phyloP scores from a whole-genome alignment of 2,797 vertebrate species.

The Phataginus tetradactyla region DNA sequence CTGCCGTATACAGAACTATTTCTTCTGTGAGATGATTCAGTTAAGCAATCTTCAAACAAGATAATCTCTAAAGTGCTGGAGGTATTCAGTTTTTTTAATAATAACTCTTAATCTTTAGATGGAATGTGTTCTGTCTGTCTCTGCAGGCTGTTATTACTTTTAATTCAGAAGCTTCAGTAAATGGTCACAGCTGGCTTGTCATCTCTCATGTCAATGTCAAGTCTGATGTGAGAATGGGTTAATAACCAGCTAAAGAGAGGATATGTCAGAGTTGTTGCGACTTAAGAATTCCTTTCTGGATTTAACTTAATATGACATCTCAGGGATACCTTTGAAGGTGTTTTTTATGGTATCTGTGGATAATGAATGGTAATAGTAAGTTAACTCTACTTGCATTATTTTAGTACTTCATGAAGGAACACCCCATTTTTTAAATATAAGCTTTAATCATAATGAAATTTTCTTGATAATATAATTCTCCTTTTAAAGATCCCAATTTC shows the following conservation, averaged over 20 bases:
- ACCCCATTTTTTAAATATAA: not conserved
- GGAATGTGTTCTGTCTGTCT: not conserved
- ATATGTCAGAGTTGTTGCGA: constrained; percentile 47
- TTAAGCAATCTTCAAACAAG: not conserved
- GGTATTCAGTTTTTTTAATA: not conserved
- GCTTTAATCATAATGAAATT: constrained; percentile 47
- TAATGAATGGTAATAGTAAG: constrained; percentile 5
- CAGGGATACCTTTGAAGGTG: constrained; percentile 39
- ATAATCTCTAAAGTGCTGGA: not conserved
- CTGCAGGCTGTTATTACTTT: not conserved
- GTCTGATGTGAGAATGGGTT: constrained; percentile 51
- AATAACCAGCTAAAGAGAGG: constrained; percentile 47
- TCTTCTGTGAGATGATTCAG: not conserved
- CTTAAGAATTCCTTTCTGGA: constrained; percentile 57
- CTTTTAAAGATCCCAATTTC: constrained; percentile 43
- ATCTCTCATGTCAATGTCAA: constrained; percentile 47
- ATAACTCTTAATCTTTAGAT: constrained; percentile 35
- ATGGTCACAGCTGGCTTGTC: constrained; percentile 50
- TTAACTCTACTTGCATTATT: not conserved
- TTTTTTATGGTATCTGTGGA: constrained; percentile 26
- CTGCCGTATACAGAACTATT: not conserved
- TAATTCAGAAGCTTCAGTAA: constrained; percentile 55
- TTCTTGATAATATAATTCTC: constrained; percentile 10
- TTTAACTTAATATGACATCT: constrained; percentile 50
- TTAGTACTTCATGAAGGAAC: constrained; percentile 48